phyloP scores from a whole-genome alignment of 1,140 invertebrate species.

The Pseudomyrmex sp. region DNA sequence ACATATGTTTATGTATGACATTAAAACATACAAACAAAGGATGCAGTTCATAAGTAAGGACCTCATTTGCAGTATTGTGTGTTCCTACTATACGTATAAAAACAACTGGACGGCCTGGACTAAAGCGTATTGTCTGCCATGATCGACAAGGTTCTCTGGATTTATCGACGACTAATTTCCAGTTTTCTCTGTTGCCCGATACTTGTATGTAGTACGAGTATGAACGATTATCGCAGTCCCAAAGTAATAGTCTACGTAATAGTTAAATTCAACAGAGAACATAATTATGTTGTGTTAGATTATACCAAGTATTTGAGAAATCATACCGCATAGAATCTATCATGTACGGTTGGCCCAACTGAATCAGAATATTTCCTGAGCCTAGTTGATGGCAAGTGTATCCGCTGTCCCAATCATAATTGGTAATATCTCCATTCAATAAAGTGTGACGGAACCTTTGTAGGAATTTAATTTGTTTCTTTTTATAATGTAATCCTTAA shows the following conservation, averaged over 20 bases:
- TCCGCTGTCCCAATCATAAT: slow-evolving; percentile 99
- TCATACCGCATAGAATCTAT: slow-evolving; percentile 94
- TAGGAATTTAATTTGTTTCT: too few relatives aligned
- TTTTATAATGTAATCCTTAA: too few relatives aligned
- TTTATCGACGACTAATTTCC: slow-evolving; percentile 94
- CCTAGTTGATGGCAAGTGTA: slow-evolving; percentile 99
- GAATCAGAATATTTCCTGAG: slow-evolving; percentile 96
- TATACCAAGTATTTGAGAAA: neutral
- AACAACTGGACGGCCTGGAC: slow-evolving; percentile 91
- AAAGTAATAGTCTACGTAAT: slow-evolving; percentile 91
- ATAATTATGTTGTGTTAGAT: neutral
- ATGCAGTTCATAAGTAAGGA: slow-evolving; percentile 77
- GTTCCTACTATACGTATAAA: slow-evolving; percentile 98
- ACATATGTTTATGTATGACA: neutral
- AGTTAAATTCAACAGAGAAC: slow-evolving; percentile 7
- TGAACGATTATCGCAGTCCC: slow-evolving; percentile 98
- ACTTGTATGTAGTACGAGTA: slow-evolving; percentile 99
- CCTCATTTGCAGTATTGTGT: slow-evolving; percentile 98
- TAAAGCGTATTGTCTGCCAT: slow-evolving; percentile 96
- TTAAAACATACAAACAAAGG: neutral
- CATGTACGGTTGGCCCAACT: slow-evolving; percentile 98
- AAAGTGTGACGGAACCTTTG: slow-evolving; percentile 95
- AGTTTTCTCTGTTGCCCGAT: slow-evolving; percentile 95
- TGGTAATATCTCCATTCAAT: slow-evolving; percentile 96
- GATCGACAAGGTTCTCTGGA: slow-evolving; percentile 92